Percentiles rank a stretch among this genome's conserved stretches.
Conservation (phyloP, 2,888 invertebrate species). For the Plusia festucae region DNA sequence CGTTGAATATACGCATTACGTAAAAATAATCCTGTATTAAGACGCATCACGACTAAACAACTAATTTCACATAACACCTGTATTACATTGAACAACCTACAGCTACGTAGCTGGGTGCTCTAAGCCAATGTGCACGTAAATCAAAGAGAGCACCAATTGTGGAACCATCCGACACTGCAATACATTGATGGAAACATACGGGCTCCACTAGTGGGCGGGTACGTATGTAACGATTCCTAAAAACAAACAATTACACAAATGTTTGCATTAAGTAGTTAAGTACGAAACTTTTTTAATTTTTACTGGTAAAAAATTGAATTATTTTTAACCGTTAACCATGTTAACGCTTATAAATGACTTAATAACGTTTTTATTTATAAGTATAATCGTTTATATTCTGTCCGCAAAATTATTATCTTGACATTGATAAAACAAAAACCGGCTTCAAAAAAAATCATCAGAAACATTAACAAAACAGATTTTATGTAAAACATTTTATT, state of each 20-base stretch:
- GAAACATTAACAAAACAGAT: not conserved
- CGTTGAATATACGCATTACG: too few species aligned
- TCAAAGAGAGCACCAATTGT: conserved; percentile 1
- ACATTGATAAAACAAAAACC: not conserved
- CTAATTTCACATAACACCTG: not conserved
- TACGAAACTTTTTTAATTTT: too few species aligned
- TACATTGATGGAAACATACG: conserved; percentile 8
- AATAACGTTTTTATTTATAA: not conserved
- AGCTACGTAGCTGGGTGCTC: not conserved
- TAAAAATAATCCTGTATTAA: too few species aligned
- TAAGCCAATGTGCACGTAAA: not conserved
- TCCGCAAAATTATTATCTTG: not conserved
- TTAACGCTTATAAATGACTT: conserved; percentile 4
- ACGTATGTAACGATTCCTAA: too few species aligned
- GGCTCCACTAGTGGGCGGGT: not conserved
- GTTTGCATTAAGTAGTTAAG: too few species aligned
- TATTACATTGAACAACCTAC: not conserved
- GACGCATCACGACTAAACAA: too few species aligned
- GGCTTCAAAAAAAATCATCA: not conserved
- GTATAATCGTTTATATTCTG: not conserved
- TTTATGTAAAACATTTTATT: not conserved
- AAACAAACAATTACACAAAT: not conserved
- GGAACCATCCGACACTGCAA: not conserved
- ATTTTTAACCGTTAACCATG: not conserved
- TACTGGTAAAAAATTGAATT: not conserved